phyloP scores from a whole-genome alignment of 2,113 vertebrate genomes.

The Tragelaphus strepsiceros region DNA sequence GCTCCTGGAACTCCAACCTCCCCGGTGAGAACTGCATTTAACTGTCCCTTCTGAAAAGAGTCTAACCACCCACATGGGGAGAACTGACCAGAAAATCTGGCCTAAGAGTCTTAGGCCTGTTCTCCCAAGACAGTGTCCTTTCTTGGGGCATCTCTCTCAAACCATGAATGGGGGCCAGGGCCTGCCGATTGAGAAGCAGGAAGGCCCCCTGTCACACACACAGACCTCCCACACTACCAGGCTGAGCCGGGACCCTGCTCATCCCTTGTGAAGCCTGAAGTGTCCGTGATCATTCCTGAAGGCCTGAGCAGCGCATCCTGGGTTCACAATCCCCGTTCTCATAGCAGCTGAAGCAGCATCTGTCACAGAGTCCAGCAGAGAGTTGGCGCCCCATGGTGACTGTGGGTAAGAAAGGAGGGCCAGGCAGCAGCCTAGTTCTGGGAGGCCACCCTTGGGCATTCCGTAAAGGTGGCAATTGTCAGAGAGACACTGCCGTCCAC shows the following conservation, averaged over 20 bases:
- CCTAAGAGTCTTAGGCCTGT: background rate
- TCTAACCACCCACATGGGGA: background rate
- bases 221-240: background rate
- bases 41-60: background rate
- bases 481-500: background rate
- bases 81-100: background rate
- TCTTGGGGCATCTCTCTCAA: background rate
- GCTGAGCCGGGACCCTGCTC: background rate
- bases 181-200: background rate
- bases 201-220: background rate
- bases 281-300: background rate
- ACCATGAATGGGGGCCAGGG: background rate
- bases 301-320: background rate
- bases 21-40: too few relatives aligned
- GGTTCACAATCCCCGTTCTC: background rate
- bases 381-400: background rate
- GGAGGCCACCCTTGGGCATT: background rate
- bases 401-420: background rate
- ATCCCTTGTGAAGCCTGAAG: background rate
- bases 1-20: background rate
- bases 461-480: accelerated
- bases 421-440: background rate
- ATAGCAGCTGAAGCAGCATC: background rate
- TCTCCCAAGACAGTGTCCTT: background rate
- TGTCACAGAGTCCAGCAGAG: background rate